Evolutionary conservation across 2,888 invertebrate species (phyloP), one percentile per base, ranked within the genome.

Genomic region (Tolmerus cingulatus): DNA sequence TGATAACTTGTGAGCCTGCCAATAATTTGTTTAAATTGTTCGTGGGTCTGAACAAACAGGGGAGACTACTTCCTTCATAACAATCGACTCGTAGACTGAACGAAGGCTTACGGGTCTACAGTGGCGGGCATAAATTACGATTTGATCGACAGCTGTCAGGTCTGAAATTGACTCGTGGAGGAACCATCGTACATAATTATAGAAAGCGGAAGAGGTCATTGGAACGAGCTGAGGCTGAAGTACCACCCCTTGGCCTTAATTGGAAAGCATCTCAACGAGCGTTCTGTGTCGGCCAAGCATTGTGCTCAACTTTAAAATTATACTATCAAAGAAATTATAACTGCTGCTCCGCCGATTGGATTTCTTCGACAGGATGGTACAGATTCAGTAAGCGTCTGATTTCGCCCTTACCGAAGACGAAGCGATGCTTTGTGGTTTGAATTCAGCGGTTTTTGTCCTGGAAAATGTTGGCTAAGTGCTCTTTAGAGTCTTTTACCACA

Each of bases 121-220:
- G 27, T 66, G 23, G 34, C 9, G 19, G 14, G 85, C 43, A 85
- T 85, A 85, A 85, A 74, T 85, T 85, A 46, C 5, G n/a, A 85
- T 27, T 74, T 85, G 85, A 85, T 85, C 85, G 85, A 85, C 85
- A 85, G 85, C 85, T 85, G 85, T 85, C 85, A 43, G 30, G 46
- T 34, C 23, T 27, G 14, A 85, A 85, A 46, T 82, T 82, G 82
- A 82, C 66, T 82, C 14, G 57, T 82, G 57, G 19, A 51, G 51
- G 12, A 27, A 9, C 19, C 12, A 19, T 40, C 8, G 37, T 34
- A 30, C 5, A 27, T 37, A 82, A 82, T 82, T 57, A 37, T 57
- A 27, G 51, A 37, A 82, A 27, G n/a, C 14, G 37, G 57, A 82
- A 76, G 37, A 76, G n/a, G 37, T 9, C 5, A 34, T 76, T 76